These are phyloP conservation scores for Orius insidiosus DNA, from an alignment of 1,140 invertebrate species.

Conservation along the genomic window DNA sequence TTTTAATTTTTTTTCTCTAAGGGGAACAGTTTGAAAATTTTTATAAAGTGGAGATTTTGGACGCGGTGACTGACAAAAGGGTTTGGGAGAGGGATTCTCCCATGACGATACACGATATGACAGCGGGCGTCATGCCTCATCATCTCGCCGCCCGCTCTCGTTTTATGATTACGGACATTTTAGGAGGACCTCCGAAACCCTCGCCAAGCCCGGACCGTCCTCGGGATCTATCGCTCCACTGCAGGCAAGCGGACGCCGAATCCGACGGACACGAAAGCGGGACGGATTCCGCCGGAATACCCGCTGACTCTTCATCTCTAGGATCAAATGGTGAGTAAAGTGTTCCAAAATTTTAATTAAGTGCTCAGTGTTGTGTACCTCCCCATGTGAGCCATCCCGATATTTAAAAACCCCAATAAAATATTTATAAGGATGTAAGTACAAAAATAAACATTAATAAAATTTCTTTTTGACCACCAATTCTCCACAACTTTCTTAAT, in stretches of 20 bases:
- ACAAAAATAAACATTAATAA: too few species aligned
- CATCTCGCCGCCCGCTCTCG: slow-evolving; percentile 4
- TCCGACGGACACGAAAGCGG: slow-evolving; percentile 8
- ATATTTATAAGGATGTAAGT: too few species aligned
- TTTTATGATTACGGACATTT: slow-evolving; percentile 8
- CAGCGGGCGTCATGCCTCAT: slow-evolving; percentile 9
- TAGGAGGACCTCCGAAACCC: slow-evolving; percentile 5
- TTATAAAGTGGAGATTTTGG: neutral
- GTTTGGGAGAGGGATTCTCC: slow-evolving; percentile 8
- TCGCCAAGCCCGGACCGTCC: slow-evolving; percentile 7
- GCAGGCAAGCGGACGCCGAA: slow-evolving; percentile 4
- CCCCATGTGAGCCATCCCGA: too few species aligned
- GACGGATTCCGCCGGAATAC: slow-evolving; percentile 6
- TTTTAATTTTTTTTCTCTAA: too few species aligned
- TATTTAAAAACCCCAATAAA: too few species aligned
- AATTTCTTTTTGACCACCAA: too few species aligned
- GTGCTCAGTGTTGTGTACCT: too few species aligned
- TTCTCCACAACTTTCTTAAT: too few species aligned
- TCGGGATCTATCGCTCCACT: slow-evolving; percentile 6
- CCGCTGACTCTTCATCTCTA: slow-evolving; percentile 7
- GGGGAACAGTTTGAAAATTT: too few species aligned
- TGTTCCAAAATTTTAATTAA: too few species aligned
- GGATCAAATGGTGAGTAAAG: slow-evolving; percentile 9
- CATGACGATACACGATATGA: slow-evolving; percentile 11
- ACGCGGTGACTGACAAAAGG: slow-evolving; percentile 9